A percentile compares a stretch with the other conserved stretches of the same genome.
Evolutionary conservation across 2,888 invertebrate genomes (phyloP).

Genomic region (Geophilus truncorum): DNA sequence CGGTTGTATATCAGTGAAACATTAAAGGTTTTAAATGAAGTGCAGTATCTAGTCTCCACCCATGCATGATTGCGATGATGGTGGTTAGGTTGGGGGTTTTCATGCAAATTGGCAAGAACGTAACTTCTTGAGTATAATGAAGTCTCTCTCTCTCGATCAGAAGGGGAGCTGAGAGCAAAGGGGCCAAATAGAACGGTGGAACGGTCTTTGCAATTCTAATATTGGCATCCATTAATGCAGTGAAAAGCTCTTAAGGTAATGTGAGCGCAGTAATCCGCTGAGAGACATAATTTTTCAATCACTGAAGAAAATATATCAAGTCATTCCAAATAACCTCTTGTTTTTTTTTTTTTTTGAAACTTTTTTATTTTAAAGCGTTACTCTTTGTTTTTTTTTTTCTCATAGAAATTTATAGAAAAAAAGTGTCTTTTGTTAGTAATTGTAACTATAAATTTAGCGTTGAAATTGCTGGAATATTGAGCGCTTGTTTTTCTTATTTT

Average conservation of each 20-base stretch:
- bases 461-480: not conserved
- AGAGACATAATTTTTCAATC: conserved; percentile 32
- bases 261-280: conserved; percentile 29
- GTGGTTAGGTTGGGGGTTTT: not conserved
- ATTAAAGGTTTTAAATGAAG: not conserved
- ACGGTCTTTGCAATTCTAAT: conserved; percentile 28
- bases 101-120: not conserved
- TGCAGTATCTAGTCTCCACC: not conserved
- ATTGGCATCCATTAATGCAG: conserved; percentile 31
- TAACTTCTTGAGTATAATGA: not conserved
- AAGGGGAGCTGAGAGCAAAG: not conserved
- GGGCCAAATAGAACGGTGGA: not conserved
- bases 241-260: conserved; percentile 30
- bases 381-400: not conserved
- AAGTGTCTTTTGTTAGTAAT: not conserved
- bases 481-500: not conserved
- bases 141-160: not conserved
- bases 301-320: conserved; percentile 27
- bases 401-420: not conserved
- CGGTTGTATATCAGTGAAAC: not conserved
- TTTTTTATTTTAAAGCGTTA: not conserved
- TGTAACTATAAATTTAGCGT: not conserved
- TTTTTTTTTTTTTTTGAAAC: not conserved
- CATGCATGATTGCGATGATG: not conserved
- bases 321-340: not conserved